These are phyloP conservation scores for Tragelaphus buxtoni DNA, from an alignment of 2,113 vertebrate species.

Conservation along the genomic window DNA sequence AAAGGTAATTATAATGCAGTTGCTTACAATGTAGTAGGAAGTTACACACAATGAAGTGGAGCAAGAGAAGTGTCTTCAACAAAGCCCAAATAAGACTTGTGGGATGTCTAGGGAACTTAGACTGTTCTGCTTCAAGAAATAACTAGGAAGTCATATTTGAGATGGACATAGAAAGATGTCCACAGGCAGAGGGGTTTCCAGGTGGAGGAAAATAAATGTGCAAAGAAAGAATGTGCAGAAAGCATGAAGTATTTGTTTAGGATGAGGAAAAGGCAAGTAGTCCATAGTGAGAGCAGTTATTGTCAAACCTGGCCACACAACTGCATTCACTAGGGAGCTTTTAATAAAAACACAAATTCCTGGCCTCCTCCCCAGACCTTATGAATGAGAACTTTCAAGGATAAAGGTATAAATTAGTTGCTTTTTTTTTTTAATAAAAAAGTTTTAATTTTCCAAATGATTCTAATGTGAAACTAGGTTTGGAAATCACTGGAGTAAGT, in stretches of 20 bases:
- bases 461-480: not conserved
- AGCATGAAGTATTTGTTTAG: not conserved
- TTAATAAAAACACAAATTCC: conserved; percentile 26
- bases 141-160: not conserved
- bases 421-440: not conserved
- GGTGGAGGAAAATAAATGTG: not conserved
- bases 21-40: not conserved
- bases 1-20: not conserved
- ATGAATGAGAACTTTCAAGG: conserved; percentile 12
- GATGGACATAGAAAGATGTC: not conserved
- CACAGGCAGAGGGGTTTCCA: not conserved
- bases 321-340: conserved; percentile 1
- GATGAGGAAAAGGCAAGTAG: not conserved
- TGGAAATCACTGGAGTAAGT: not conserved
- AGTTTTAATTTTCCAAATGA: not conserved
- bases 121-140: not conserved
- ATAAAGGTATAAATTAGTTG: not conserved
- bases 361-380: not conserved
- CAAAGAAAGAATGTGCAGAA: not conserved
- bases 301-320: not conserved
- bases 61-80: not conserved
- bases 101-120: not conserved
- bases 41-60: not conserved
- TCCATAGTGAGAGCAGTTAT: not conserved
- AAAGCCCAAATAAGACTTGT: not conserved